These are phyloP conservation scores for Drosophila atripex DNA, from an alignment of 2,888 invertebrate genomes.

Conservation along the genomic window DNA sequence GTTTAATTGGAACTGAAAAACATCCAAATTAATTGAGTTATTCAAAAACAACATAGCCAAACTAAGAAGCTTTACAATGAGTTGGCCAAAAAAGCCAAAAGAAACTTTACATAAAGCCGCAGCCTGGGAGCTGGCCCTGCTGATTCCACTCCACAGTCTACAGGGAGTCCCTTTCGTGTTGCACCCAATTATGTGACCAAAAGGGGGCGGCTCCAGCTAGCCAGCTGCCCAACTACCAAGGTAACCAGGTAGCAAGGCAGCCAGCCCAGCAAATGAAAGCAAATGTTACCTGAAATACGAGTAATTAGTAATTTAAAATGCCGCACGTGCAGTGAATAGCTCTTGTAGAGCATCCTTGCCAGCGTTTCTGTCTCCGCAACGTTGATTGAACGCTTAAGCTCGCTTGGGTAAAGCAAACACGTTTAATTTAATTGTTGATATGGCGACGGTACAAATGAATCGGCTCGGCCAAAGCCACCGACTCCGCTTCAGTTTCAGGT, in stretches of 20 bases:
- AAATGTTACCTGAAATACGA: conserved; percentile 54
- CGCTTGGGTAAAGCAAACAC: conserved; percentile 72
- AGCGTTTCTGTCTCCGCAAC: conserved; percentile 28
- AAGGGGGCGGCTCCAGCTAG: conserved; percentile 20
- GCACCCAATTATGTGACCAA: conserved; percentile 49
- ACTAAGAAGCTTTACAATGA: conserved; percentile 24
- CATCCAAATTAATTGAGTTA: not conserved
- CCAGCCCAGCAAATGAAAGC: conserved; percentile 7
- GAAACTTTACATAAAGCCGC: conserved; percentile 11
- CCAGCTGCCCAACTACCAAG: not conserved
- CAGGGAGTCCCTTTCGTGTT: conserved; percentile 12
- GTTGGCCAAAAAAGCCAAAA: not conserved
- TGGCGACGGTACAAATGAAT: conserved; percentile 72
- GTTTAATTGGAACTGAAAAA: not conserved
- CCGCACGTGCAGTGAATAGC: conserved; percentile 66
- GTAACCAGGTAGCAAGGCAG: conserved; percentile 4
- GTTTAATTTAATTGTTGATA: conserved; percentile 79
- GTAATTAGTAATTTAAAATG: conserved; percentile 78
- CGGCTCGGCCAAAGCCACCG: conserved; percentile 18
- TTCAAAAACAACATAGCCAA: not conserved
- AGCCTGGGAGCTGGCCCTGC: conserved; percentile 9
- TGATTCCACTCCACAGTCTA: not conserved
- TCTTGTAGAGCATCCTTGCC: conserved; percentile 32
- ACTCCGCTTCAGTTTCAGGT: conserved; percentile 34
- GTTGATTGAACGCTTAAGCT: conserved; percentile 72